Base-by-base conservation (phyloP, 2,888 invertebrate genomes). In the Meteorus colon region DNA sequence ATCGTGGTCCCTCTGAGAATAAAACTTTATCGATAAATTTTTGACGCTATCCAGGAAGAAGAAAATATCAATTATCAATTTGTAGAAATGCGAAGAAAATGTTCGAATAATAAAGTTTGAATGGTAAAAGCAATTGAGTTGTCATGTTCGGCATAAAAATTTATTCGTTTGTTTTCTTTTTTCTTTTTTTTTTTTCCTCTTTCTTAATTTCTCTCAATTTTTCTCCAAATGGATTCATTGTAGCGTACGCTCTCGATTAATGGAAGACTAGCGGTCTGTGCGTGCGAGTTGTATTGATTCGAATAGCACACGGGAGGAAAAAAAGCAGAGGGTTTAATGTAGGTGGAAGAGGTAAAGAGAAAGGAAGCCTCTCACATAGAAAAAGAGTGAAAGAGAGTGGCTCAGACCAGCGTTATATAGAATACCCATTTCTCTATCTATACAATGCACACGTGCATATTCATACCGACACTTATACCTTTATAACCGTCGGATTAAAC, bases 331-430 rank as follows among this genome's bases (percentile, higher is more conserved):
- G n/a, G 29, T 55, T n/a, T 55, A 8, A 19, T 55, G 24, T 34
- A 69, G 66, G 74, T 51, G 29, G 14, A 34, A 68, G 69, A 55
- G 71, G 60, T 73, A 69, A 60, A 68, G 76, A 68, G 73, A 78
- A 34, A 75, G 71, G 88, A 88, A 88, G 86, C 87, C 87, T 87
- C 86, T 86, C 86, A 82, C 82, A 62, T 71, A 37, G 31, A 60
- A n/a, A 48, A 48, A 48, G n/a, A 55, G 55, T n/a, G 55, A n/a
- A 16, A 55, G 55, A 55, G 55, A 24, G 55, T 19, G n/a, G 6
- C 19, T 19, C 4, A 19, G 4, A 2, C 55, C 4, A 2, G 2
- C 34, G 4, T 14, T 63, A 19, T 41, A n/a, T 27, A 63, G 10
- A 19, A 19, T 19, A 19, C 6, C 10, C 31, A 8, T 37, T 37